Conservation (phyloP, 2,888 invertebrate genomes). For the Brachyptera risi region DNA sequence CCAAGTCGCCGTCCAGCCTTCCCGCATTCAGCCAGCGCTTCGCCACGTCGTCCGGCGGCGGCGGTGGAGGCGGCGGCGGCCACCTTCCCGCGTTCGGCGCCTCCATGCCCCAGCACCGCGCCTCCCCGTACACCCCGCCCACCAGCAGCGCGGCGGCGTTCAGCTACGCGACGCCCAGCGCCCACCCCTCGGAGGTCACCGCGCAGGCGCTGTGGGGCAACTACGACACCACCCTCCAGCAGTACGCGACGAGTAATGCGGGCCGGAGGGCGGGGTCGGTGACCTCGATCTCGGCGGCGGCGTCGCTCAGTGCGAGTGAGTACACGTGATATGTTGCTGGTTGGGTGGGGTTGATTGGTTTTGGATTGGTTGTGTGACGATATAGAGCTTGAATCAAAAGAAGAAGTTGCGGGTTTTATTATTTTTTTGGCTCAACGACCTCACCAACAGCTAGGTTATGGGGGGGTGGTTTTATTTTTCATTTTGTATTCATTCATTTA, state of each 20-base stretch:
- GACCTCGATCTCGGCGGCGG: slow-evolving; percentile 11
- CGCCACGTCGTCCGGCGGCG: slow-evolving; percentile 41
- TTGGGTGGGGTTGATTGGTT: no score
- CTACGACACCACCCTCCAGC: slow-evolving; percentile 4
- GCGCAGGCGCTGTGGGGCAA: not conserved
- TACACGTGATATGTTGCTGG: no score
- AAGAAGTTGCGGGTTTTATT: no score
- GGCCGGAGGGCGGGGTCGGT: not conserved
- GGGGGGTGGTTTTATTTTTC: no score
- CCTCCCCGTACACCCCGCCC: slow-evolving; percentile 8
- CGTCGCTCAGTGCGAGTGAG: slow-evolving; percentile 15
- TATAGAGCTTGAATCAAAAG: no score
- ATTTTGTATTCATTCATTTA: no score
- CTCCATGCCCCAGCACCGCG: not conserved
- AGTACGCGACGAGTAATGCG: not conserved
- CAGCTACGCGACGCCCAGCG: not conserved
- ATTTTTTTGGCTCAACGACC: no score
- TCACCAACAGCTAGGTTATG: no score
- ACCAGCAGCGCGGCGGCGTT: not conserved
- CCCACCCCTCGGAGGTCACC: not conserved
- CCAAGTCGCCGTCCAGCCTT: not conserved
- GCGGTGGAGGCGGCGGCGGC: slow-evolving; percentile 42
- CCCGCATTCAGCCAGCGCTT: slow-evolving; percentile 18
- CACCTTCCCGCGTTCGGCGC: slow-evolving; percentile 1
- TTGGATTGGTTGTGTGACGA: no score